Percentiles rank a stretch among this genome's conserved stretches.
phyloP scores from a whole-genome alignment of 2,113 vertebrate genomes.

The Zosterops japonicus region DNA sequence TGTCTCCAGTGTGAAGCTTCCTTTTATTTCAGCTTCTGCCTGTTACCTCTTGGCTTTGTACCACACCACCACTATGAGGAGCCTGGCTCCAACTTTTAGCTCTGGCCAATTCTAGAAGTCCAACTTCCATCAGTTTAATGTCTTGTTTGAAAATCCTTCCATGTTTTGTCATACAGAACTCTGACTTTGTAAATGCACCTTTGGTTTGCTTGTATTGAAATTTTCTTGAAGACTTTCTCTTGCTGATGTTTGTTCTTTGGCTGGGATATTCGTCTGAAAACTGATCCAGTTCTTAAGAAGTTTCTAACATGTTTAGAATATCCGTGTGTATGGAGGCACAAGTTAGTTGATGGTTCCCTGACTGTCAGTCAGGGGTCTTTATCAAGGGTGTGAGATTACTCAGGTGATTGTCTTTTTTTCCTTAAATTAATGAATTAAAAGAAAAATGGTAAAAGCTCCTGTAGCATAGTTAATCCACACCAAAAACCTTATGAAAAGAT shows the following conservation, averaged over 20 bases:
- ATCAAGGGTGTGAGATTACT: background rate
- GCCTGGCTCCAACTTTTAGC: background rate
- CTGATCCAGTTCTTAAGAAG: background rate
- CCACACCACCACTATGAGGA: fast-evolving
- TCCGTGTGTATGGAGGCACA: background rate
- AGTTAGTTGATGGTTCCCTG: background rate
- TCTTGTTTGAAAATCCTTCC: background rate
- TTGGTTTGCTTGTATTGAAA: background rate
- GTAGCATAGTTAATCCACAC: background rate
- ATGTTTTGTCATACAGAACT: background rate
- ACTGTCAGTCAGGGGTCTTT: background rate
- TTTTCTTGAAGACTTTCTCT: background rate
- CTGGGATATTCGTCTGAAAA: background rate
- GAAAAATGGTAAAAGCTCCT: background rate
- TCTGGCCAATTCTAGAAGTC: background rate
- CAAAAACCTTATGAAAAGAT: background rate
- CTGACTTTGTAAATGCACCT: background rate
- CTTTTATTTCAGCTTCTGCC: background rate
- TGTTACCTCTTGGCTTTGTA: background rate
- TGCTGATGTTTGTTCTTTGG: background rate
- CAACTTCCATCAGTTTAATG: background rate
- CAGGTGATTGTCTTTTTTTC: background rate
- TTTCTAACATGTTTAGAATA: background rate
- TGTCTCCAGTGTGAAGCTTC: background rate
- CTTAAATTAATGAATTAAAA: background rate